Evolutionary conservation across 1,140 invertebrate genomes (phyloP).

Genomic region (Aphelinus atriplicis): DNA sequence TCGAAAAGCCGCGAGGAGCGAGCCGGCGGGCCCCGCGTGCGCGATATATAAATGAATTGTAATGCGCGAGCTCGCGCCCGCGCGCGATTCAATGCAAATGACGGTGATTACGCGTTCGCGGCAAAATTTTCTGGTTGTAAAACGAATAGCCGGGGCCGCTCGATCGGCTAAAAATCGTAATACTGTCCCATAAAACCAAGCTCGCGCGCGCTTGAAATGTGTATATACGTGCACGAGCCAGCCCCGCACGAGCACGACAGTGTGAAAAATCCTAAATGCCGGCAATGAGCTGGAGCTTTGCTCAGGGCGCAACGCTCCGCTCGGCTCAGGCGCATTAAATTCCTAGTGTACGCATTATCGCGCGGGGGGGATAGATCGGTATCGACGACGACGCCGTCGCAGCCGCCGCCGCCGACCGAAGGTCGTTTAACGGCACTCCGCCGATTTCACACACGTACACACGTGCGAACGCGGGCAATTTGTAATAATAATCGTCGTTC

Average conservation of each 20-base stretch:
- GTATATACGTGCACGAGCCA: no score
- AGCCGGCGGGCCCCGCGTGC: no score
- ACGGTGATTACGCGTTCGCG: conserved; percentile 2
- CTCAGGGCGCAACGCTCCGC: background rate
- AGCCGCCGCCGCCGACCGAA: conserved; percentile 43
- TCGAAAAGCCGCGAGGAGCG: no score
- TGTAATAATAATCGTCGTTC: conserved; percentile 55
- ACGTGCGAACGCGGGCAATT: conserved; percentile 43
- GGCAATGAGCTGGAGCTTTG: conserved; percentile 7
- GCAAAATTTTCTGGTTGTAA: background rate
- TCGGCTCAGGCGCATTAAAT: conserved; percentile 8
- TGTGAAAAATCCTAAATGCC: background rate
- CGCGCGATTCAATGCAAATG: conserved; percentile 13
- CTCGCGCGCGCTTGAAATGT: background rate
- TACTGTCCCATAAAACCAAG: conserved; percentile 10
- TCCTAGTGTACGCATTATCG: conserved; percentile 30
- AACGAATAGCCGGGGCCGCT: background rate
- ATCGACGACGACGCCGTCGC: conserved; percentile 29
- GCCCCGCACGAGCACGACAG: background rate
- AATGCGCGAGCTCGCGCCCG: background rate
- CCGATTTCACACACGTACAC: no score
- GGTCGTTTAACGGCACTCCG: conserved; percentile 51
- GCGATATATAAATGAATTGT: background rate
- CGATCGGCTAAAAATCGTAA: conserved; percentile 18
- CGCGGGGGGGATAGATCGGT: conserved; percentile 49